Evolutionary conservation across 2,797 vertebrate genomes (phyloP).

Genomic region (Pogonophryne albipinna): DNA sequence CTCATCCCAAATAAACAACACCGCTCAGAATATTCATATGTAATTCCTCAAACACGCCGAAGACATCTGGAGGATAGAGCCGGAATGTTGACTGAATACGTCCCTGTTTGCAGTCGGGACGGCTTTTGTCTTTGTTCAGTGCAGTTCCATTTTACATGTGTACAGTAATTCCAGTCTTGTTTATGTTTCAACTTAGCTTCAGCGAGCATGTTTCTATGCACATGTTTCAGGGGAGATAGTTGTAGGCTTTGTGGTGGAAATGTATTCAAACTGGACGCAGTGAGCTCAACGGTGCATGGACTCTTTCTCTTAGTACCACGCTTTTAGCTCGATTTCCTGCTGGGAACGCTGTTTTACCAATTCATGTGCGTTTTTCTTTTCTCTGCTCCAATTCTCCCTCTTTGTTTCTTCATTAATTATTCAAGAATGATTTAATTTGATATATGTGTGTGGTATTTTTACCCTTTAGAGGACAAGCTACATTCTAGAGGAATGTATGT

Average conservation of each 20-base stretch:
- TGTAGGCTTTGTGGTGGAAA: conserved; percentile 17
- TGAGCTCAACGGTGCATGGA: conserved; percentile 28
- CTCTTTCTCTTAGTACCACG: conserved; percentile 44
- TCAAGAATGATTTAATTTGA: conserved; percentile 43
- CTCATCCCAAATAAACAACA: conserved; percentile 42
- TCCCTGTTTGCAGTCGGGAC: conserved; percentile 37
- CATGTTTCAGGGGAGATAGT: conserved; percentile 3
- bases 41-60: conserved; percentile 31
- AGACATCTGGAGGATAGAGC: conserved; percentile 47
- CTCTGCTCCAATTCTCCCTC: conserved; percentile 39
- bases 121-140: conserved; percentile 36
- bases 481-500: conserved; percentile 23
- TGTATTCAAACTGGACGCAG: conserved; percentile 16
- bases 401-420: conserved; percentile 41
- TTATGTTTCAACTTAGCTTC: conserved; percentile 41
- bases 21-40: conserved; percentile 39
- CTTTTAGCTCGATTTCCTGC: conserved; percentile 65
- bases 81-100: conserved; percentile 52
- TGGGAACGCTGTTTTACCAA: conserved; percentile 63
- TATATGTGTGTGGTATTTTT: conserved; percentile 44
- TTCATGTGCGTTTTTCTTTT: conserved; percentile 54
- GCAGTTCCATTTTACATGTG: conserved; percentile 51
- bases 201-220: conserved; percentile 7
- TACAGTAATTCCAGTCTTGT: conserved; percentile 47
- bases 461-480: conserved; percentile 18